These are phyloP conservation scores for Charanyca ferruginea DNA, from an alignment of 2,888 invertebrate genomes.

Conservation along the genomic window DNA sequence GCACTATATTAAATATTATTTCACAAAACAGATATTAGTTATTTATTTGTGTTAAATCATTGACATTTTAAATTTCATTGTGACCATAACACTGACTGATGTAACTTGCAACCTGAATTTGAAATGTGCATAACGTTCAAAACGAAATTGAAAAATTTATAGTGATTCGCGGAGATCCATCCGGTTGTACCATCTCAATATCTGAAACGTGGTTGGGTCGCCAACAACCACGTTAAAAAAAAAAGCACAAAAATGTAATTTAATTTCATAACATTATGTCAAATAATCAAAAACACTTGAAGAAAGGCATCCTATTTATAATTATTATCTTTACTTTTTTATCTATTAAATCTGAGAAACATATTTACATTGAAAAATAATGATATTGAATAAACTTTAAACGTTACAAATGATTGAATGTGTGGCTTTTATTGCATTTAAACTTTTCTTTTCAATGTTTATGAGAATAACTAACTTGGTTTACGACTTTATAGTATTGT, in stretches of 20 bases:
- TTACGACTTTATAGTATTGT: background rate
- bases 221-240: conserved; percentile 12
- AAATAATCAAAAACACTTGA: background rate
- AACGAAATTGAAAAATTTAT: conserved; percentile 42
- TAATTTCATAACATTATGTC: background rate
- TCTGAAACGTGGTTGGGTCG: conserved; percentile 15
- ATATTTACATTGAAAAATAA: background rate
- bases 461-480: too few species aligned
- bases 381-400: background rate
- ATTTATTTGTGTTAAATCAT: conserved; percentile 2
- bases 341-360: background rate
- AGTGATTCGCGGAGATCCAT: conserved; percentile 15
- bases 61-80: background rate
- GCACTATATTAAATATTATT: background rate
- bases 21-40: background rate
- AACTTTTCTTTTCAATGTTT: too few species aligned
- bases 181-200: conserved; percentile 30
- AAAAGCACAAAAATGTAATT: background rate
- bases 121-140: conserved; percentile 33
- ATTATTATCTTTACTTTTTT: background rate
- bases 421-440: background rate
- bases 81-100: background rate
- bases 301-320: background rate
- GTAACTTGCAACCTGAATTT: conserved; percentile 19
- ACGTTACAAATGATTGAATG: background rate